Percentiles rank a stretch among this genome's conserved stretches.
Conservation (phyloP, 1,140 invertebrate genomes). For the Danaus melanippus region DNA sequence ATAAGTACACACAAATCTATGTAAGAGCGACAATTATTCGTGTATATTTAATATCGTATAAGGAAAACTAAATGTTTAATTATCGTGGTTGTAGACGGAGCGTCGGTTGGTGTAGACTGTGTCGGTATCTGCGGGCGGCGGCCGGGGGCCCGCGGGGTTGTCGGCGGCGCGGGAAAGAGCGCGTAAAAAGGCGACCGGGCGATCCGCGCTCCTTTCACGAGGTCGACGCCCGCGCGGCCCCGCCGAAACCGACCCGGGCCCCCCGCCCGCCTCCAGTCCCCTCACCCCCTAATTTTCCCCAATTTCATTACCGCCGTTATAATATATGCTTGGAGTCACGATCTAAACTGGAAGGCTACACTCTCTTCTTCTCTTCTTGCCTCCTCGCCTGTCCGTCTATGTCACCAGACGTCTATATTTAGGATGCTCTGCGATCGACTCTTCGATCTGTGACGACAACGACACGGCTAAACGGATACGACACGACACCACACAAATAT, state of each 20-base stretch:
- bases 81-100: conserved; percentile 46
- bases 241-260: conserved; percentile 50
- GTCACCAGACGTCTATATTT: conserved; percentile 40
- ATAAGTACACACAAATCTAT: too few species aligned
- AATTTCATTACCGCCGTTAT: conserved; percentile 21
- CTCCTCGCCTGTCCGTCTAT: conserved; percentile 30
- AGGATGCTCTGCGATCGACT: conserved; percentile 26
- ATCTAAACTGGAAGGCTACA: conserved; percentile 13
- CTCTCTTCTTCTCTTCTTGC: conserved; percentile 10
- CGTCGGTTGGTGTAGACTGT: conserved; percentile 53
- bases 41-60: neutral
- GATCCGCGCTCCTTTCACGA: conserved; percentile 60
- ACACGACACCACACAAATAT: neutral
- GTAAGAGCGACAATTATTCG: neutral
- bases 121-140: conserved; percentile 66
- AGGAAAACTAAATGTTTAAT: conserved; percentile 11
- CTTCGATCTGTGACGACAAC: conserved; percentile 21
- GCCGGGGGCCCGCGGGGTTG: conserved; percentile 63
- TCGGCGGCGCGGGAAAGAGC: conserved; percentile 60
- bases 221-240: conserved; percentile 60
- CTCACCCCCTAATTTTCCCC: conserved; percentile 37
- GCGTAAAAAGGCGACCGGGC: conserved; percentile 64
- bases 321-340: neutral
- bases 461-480: conserved; percentile 1
- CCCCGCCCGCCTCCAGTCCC: conserved; percentile 32